Percentiles rank a stretch among this genome's conserved stretches.
Evolutionary conservation across 2,888 invertebrate genomes (phyloP).

Genomic region (Pyralis farinalis): DNA sequence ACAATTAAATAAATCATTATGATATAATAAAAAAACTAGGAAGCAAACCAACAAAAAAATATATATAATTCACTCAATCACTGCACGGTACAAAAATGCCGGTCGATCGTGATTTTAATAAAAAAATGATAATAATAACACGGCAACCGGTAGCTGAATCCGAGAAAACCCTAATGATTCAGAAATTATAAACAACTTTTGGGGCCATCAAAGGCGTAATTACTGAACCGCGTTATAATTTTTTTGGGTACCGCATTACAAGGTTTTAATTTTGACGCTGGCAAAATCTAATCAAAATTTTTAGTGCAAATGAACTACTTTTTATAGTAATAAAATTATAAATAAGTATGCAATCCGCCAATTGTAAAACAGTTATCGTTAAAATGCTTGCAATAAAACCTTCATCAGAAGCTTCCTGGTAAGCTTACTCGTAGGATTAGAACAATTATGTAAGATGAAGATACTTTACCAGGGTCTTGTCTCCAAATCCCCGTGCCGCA

Average conservation of each 20-base stretch:
- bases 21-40: not conserved
- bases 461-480: too few species aligned
- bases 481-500: too few species aligned
- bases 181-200: constrained; percentile 49
- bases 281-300: too few species aligned
- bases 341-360: too few species aligned
- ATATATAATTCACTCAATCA: constrained; percentile 32
- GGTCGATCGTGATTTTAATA: constrained; percentile 21
- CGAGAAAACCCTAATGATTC: constrained; percentile 45
- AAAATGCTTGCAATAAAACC: too few species aligned
- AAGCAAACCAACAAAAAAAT: not conserved
- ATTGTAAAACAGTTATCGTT: too few species aligned
- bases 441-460: too few species aligned
- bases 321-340: too few species aligned
- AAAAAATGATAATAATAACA: constrained; percentile 28
- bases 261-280: too few species aligned
- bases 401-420: too few species aligned
- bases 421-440: too few species aligned
- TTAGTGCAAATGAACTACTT: too few species aligned
- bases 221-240: constrained; percentile 43
- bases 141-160: constrained; percentile 49
- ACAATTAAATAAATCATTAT: not conserved
- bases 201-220: constrained; percentile 35
- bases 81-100: constrained; percentile 25
- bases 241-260: constrained; percentile 8